Base-by-base conservation (phyloP, 2,113 vertebrate species). In the Sylvietta virens region DNA sequence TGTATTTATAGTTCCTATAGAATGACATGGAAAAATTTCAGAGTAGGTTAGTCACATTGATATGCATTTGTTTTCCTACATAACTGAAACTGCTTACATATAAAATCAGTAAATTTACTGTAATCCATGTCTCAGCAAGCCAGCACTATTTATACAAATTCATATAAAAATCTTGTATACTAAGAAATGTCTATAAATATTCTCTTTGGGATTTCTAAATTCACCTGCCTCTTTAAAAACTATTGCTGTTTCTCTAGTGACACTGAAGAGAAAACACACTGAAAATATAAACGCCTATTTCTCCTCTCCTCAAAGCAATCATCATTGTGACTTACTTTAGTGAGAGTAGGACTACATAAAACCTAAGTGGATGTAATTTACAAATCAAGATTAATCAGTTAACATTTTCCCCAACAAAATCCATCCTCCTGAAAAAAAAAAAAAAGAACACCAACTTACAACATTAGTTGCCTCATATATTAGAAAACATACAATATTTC, bases 1-100 rank as follows among this genome's bases (percentile, higher is more conserved):
- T 86, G 24, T 78, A 83, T 71, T 70, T 81, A 77, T 82, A 81
- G 81, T 54, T 57, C 44, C 47, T 54, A 37, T n/a, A 53, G 31
- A 90, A 89, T 54, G 90, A 96, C 85, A 95, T 51, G 26, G 79
- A 83, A 58, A 86, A 58, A 85, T 78, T 95, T 92, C 57, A 62
- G 42, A 31, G 84, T 44, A 84, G 60, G 83, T 86, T 48, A 84
- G 58, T 90, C 56, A 58, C 20, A 53, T 15, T 62, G 78, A 54
- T 74, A 84, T 64, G 69, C 71, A 48, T 82, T 94, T 94, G 60
- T 85, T 92, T 94, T 90, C 81, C 56, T 74, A 53, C 16, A 6
- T 57, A 70, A 69, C 37, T 61, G 27, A 81, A 53, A 54, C 42
- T 80, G 21, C 44, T 67, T 91, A 82, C 64, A 94, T 37, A 95